Evolutionary conservation across 2,113 vertebrate genomes (phyloP).

Genomic region (Tenrec ecaudatus): DNA sequence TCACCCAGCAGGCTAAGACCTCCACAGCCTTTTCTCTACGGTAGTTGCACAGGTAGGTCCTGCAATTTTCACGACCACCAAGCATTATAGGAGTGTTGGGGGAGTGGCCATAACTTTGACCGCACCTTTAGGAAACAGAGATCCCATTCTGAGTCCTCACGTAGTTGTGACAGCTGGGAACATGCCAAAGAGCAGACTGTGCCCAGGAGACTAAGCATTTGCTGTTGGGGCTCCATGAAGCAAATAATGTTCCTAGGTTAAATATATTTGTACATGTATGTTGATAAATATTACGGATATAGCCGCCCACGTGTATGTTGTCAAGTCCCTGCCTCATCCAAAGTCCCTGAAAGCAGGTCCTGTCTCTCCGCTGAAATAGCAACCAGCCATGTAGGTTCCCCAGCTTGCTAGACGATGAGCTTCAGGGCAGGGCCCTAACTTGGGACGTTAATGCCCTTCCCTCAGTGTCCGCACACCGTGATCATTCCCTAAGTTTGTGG

Average conservation of each 20-base stretch:
- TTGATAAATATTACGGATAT: not conserved
- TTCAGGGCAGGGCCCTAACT: not conserved
- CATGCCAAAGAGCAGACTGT: slow-evolving; percentile 9
- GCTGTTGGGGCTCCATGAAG: not conserved
- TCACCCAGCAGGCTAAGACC: not conserved
- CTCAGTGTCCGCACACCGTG: slow-evolving; percentile 25
- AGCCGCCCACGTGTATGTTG: not conserved
- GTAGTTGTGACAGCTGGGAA: not conserved
- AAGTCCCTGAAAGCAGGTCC: slow-evolving; percentile 33
- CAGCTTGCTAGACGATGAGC: slow-evolving; percentile 5
- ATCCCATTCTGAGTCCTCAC: slow-evolving; percentile 16
- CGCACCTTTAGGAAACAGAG: slow-evolving; percentile 26
- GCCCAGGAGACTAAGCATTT: slow-evolving; percentile 8
- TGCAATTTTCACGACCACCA: slow-evolving; percentile 13
- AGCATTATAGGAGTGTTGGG: not conserved
- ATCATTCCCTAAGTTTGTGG: slow-evolving; percentile 46
- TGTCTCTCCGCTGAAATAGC: not conserved
- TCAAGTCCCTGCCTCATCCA: not conserved
- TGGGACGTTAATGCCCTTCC: slow-evolving; percentile 21
- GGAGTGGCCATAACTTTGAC: not conserved
- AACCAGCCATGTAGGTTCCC: not conserved
- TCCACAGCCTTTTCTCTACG: slow-evolving; percentile 34
- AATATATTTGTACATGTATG: not conserved
- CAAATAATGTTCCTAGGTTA: not conserved
- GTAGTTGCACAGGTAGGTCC: not conserved